Base-by-base conservation (phyloP, 2,113 vertebrate genomes). In the Phocoena sinus region DNA sequence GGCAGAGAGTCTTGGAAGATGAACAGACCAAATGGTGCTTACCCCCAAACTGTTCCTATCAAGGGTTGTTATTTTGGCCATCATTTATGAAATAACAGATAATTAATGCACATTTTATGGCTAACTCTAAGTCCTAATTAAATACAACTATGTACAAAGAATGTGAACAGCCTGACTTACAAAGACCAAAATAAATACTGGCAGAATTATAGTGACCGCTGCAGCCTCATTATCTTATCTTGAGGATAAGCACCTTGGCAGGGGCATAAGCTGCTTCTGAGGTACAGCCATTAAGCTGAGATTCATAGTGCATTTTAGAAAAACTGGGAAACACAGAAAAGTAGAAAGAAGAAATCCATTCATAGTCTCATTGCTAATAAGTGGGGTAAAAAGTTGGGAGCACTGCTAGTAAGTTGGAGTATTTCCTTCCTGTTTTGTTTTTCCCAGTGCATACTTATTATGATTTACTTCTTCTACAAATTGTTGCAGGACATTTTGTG, bases 121-220 rank as follows among this genome's bases (percentile, higher is more conserved):
- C 95, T 95, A 96, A 87, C 96, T 98, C 94, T 97, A 94, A 98
- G 82, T 98, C 98, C 98, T 98, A 98, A 98, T 98, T 98, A 98
- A 98, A 97, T 98, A 98, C 98, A 98, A 98, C 98, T 98, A 98
- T 98, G 98, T 98, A 97, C 97, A 98, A 98, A 98, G 98, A 98
- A 98, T 98, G 96, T 74, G 97, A 98, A 98, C 95, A 84, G 97
- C 84, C 74, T 73, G 65, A 97, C 84, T 97, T 97, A 91, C 95
- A 98, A 89, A 96, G 53, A 94, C 91, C 65, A 97, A 96, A 67
- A 98, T 96, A 97, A 98, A 97, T 92, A 96, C 92, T 95, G 95
- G 68, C 93, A 96, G 97, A 97, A 94, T 91, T 97, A 96, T 96
- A 92, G 31, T 73, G 97, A 94, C 76, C n/a, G 47, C 84, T 73